Evolutionary conservation across 2,113 vertebrate species (phyloP).

Genomic region (Mixornis gularis): DNA sequence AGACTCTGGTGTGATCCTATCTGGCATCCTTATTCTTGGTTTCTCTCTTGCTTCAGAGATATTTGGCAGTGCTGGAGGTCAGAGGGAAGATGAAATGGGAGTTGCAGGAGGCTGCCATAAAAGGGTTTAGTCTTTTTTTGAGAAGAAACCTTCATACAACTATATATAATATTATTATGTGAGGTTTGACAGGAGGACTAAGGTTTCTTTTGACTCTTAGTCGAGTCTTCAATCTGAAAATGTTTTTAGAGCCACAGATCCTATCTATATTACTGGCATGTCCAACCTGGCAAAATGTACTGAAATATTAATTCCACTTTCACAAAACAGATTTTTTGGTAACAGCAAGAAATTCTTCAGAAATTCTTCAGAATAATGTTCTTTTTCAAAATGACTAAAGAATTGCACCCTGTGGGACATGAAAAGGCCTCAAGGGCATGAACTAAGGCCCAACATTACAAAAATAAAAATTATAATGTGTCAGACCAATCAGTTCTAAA

Average conservation of each 20-base stretch:
- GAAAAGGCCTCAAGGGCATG: not conserved
- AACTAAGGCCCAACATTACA: not conserved
- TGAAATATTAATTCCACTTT: not conserved
- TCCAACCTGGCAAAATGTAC: not conserved
- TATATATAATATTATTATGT: not conserved
- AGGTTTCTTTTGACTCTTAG: not conserved
- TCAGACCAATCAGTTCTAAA: not conserved
- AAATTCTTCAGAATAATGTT: not conserved
- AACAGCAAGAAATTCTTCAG: not conserved
- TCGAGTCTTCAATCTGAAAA: not conserved
- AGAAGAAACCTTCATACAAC: not conserved
- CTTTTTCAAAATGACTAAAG: not conserved
- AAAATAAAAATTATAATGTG: not conserved
- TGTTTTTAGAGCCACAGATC: not conserved
- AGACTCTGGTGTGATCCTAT: not conserved
- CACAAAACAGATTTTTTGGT: not conserved
- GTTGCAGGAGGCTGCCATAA: not conserved
- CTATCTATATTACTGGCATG: not conserved
- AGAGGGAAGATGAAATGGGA: not conserved
- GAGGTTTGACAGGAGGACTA: not conserved
- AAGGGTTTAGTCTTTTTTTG: not conserved
- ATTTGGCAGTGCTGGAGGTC: not conserved
- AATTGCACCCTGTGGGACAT: not conserved
- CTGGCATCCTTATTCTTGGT: not conserved
- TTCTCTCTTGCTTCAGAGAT: not conserved